Evolutionary conservation across 2,888 invertebrate genomes (phyloP), one percentile per base, ranked within the genome.

Genomic region (Meteorus cinctellus): DNA sequence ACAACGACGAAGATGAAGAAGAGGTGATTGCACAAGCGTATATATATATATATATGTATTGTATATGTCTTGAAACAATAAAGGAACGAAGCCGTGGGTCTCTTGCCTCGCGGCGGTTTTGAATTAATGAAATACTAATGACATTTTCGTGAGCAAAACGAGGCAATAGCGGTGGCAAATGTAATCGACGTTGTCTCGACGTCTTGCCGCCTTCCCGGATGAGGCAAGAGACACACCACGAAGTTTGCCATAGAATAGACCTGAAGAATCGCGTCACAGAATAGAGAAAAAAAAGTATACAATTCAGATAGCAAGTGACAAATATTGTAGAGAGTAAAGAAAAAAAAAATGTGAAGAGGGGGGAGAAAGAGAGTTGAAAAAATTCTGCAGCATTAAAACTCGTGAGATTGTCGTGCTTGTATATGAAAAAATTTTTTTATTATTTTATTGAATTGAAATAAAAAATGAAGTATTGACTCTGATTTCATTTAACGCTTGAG

Each of bases 101-200:
- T 60, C 60, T 83, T 82, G 60, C 83, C 81, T 84, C 81, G 79
- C 82, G 84, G 84, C 83, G 82, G 82, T 87, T 84, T 80, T 72
- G 80, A 80, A 82, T 83, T 86, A 84, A 86, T 84, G 86, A 86
- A 87, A 87, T 85, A 83, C 83, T 88, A 87, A 88, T 87, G 87
- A 87, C 86, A 87, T 87, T 88, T 87, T 87, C 86, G 86, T 86
- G 86, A 87, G 86, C 79, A 81, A 82, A 86, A 87, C 85, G 83
- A 84, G 83, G 83, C 85, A 86, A 87, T 85, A 83, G 83, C 81
- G 79, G 83, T 77, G 83, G 82, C 82, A 78, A 76, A 63, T 81
- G 82, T 82, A 86, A 84, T 84, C 85, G 85, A 81, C 80, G 79
- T 83, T 80, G 72, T 63, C 74, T 51, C 68, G 48, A 67, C 63